phyloP scores from a whole-genome alignment of 2,113 vertebrate genomes.

The Macquaria australasica region DNA sequence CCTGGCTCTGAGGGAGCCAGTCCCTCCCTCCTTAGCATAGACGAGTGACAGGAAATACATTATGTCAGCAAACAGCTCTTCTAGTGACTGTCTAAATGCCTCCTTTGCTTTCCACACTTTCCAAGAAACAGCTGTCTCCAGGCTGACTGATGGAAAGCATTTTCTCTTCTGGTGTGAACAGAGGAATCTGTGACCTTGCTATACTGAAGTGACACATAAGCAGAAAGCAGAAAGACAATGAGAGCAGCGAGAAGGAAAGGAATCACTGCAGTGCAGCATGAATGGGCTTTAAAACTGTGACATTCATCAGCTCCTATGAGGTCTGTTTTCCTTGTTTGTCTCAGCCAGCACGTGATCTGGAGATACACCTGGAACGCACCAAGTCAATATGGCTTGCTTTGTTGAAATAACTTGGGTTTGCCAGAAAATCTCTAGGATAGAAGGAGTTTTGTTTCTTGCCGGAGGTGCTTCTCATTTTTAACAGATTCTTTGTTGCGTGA shows the following conservation, averaged over 20 bases:
- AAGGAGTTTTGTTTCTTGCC: background rate
- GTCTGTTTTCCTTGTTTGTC: constrained; percentile 21
- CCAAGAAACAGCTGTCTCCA: constrained; percentile 33
- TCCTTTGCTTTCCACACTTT: constrained; percentile 7
- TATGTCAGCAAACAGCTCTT: constrained; percentile 43
- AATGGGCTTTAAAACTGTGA: constrained; percentile 24
- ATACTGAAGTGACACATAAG: constrained; percentile 40
- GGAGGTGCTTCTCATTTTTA: background rate
- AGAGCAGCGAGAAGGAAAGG: constrained; percentile 2
- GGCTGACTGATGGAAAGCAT: background rate
- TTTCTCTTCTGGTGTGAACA: background rate
- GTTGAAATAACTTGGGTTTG: background rate
- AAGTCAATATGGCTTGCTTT: constrained; percentile 3
- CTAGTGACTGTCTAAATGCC: constrained; percentile 17
- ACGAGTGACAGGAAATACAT: constrained; percentile 28
- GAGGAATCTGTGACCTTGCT: constrained; percentile 50
- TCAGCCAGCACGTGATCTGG: constrained; percentile 1
- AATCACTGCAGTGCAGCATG: constrained; percentile 15
- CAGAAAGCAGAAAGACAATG: constrained; percentile 3
- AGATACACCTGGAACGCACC: background rate
- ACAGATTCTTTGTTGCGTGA: background rate
- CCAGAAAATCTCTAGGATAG: background rate
- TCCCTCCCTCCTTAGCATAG: constrained; percentile 7
- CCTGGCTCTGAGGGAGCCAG: constrained; percentile 13
- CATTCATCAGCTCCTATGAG: constrained; percentile 13